Evolutionary conservation across 2,797 vertebrate species (phyloP).

Genomic region (Novumbra hubbsi): DNA sequence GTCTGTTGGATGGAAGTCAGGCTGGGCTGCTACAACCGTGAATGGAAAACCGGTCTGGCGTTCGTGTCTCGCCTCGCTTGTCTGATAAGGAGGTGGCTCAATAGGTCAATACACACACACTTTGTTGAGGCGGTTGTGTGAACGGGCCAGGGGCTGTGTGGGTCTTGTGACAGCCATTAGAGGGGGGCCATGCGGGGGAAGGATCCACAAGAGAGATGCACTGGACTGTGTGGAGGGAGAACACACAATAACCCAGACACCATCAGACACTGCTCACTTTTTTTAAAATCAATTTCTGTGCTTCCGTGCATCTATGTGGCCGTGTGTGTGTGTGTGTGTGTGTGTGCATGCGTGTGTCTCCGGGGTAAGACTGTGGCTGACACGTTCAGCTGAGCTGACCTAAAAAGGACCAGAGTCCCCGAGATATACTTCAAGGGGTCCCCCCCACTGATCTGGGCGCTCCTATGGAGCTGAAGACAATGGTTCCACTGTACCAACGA

Average conservation of each 20-base stretch:
- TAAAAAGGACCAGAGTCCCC: slow-evolving; percentile 2
- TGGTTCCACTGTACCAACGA: neutral
- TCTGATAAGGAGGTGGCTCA: slow-evolving; percentile 50
- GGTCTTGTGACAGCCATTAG: slow-evolving; percentile 70
- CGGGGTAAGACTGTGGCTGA: slow-evolving; percentile 14
- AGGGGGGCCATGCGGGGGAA: slow-evolving; percentile 45
- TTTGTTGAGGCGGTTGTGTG: slow-evolving; percentile 47
- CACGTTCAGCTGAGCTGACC: slow-evolving; percentile 24
- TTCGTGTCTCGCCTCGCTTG: slow-evolving; percentile 49
- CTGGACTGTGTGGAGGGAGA: slow-evolving; percentile 12
- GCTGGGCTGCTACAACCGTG: neutral
- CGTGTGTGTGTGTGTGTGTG: too few species aligned
- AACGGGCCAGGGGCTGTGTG: slow-evolving; percentile 46
- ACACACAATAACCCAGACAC: neutral
- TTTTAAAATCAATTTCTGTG: too few species aligned
- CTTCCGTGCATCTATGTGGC: too few species aligned
- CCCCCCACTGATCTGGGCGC: neutral
- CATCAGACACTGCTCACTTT: neutral
- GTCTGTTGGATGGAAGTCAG: neutral
- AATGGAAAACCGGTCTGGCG: slow-evolving; percentile 14
- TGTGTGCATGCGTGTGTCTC: too few species aligned
- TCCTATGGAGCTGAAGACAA: neutral
- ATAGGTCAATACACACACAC: slow-evolving; percentile 26
- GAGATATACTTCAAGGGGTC: neutral
- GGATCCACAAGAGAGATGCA: slow-evolving; percentile 42